These are phyloP conservation scores for Odobenus rosmarus DNA, from an alignment of 2,113 vertebrate genomes.

Conservation along the genomic window DNA sequence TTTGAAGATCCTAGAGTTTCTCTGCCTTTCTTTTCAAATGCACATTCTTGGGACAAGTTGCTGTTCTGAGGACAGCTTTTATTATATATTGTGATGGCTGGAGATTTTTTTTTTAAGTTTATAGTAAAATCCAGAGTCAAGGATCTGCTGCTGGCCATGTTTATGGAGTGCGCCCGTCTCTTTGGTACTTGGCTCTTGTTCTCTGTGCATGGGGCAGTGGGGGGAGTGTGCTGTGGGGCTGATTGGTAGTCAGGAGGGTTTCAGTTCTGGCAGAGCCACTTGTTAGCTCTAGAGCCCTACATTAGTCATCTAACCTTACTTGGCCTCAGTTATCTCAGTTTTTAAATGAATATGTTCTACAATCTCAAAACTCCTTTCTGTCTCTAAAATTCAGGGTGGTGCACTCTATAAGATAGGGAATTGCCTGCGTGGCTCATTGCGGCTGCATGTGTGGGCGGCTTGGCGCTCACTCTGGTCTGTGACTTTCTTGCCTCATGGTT, in stretches of 20 bases:
- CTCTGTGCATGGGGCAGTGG: neutral
- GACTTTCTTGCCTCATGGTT: constrained; percentile 8
- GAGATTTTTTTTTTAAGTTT: constrained; percentile 45
- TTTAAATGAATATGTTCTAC: neutral
- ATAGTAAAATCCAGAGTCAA: constrained; percentile 43
- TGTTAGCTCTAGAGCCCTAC: neutral
- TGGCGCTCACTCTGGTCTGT: constrained; percentile 20
- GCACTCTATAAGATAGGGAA: neutral
- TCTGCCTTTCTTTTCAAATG: constrained; percentile 21
- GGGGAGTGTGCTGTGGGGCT: neutral
- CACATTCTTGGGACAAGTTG: neutral
- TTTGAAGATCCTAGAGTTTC: neutral
- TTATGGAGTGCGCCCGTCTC: neutral
- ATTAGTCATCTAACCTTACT: neutral
- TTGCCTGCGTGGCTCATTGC: neutral
- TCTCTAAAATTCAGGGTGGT: neutral
- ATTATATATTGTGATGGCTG: neutral
- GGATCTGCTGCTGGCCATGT: neutral
- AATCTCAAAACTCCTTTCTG: neutral
- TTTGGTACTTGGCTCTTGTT: neutral
- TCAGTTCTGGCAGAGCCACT: neutral
- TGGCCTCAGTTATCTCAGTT: neutral
- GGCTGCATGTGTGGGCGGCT: neutral
- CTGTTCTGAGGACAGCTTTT: neutral
- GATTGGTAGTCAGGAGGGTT: neutral